Conservation (phyloP, 2,113 vertebrate genomes). For the Progne subis region DNA sequence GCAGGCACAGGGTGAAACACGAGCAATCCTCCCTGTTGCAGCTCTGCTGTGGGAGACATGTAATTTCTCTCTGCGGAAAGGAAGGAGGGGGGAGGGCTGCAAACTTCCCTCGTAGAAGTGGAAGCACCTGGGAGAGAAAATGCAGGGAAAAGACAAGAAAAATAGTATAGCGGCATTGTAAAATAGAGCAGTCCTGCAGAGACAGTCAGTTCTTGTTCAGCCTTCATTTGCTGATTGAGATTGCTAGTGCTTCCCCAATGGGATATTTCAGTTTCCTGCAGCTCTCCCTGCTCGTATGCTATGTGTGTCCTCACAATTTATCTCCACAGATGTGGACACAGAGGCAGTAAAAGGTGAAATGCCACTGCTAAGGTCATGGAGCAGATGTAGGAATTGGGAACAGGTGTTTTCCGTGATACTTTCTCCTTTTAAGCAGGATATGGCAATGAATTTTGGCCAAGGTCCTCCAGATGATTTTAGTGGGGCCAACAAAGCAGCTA, state of each 20-base stretch:
- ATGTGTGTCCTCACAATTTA: neutral
- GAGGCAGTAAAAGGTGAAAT: neutral
- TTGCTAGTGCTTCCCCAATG: neutral
- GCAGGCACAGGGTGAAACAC: neutral
- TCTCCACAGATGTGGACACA: neutral
- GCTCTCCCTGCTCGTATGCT: neutral
- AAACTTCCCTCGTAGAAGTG: neutral
- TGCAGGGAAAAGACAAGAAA: neutral
- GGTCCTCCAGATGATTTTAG: neutral
- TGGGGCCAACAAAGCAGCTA: neutral
- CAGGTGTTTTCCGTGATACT: neutral
- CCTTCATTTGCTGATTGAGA: neutral
- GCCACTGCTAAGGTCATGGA: neutral
- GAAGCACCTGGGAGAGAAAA: neutral
- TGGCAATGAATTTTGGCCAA: neutral
- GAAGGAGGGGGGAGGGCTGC: neutral
- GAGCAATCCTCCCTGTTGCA: neutral
- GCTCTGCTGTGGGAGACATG: neutral
- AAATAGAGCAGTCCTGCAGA: neutral
- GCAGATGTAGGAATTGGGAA: neutral
- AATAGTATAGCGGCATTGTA: neutral
- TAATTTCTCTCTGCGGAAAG: neutral
- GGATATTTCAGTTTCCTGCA: neutral
- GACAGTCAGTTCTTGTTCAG: neutral
- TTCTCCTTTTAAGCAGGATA: neutral